Conservation (phyloP, 2,797 vertebrate genomes). For the Coccyzus lansbergi region DNA sequence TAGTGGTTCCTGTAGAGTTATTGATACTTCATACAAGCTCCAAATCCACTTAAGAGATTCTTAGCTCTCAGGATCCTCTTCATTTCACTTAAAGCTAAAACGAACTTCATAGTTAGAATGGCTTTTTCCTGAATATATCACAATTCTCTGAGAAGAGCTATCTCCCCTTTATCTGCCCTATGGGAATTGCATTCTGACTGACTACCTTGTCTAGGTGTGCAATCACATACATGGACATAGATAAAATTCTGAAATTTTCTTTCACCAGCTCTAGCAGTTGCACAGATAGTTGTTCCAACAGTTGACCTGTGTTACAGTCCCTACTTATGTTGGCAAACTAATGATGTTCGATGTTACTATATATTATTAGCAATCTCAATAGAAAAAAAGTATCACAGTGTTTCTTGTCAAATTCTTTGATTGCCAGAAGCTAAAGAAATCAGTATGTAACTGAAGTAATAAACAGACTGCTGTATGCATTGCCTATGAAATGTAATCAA, state of each 20-base stretch:
- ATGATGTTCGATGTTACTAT: not conserved
- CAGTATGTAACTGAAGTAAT: not conserved
- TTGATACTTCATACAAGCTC: not conserved
- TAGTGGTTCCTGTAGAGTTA: not conserved
- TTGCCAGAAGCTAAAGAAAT: not conserved
- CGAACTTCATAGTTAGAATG: not conserved
- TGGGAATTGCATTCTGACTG: not conserved
- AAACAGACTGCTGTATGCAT: not conserved
- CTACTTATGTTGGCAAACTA: not conserved
- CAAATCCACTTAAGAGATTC: not conserved
- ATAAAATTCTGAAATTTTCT: not conserved
- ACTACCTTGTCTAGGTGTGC: not conserved
- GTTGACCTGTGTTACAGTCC: not conserved
- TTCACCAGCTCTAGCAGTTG: not conserved
- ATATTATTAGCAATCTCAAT: not conserved
- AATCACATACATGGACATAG: not conserved
- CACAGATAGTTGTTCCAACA: not conserved
- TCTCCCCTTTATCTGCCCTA: not conserved
- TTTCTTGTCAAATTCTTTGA: slow-evolving; percentile 8
- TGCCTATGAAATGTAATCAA: not conserved
- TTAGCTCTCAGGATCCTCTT: not conserved
- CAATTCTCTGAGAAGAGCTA: not conserved
- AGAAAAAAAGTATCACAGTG: not conserved
- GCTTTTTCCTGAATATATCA: not conserved
- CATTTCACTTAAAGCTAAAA: not conserved